Evolutionary conservation across 2,888 invertebrate species (phyloP).

Genomic region (Dicyrtoma fusca): DNA sequence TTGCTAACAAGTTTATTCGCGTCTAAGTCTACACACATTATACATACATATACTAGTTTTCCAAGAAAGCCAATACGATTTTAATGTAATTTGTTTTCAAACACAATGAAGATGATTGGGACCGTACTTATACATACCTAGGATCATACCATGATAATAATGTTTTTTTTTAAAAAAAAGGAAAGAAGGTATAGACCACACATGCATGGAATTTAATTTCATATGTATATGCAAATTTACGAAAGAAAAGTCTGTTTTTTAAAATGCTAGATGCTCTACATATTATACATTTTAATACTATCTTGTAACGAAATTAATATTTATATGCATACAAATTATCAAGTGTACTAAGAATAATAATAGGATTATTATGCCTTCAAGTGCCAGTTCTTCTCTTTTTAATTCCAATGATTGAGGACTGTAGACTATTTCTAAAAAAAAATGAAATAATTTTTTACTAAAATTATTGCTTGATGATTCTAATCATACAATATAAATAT

Average conservation of each 20-base stretch:
- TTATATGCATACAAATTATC: background rate
- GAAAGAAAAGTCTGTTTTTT: background rate
- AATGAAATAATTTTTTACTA: slow-evolving; percentile 6
- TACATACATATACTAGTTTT: slow-evolving; percentile 3
- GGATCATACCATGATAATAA: too few relatives aligned
- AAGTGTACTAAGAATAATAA: background rate
- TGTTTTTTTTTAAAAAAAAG: too few relatives aligned
- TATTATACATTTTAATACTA: too few relatives aligned
- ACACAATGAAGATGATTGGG: too few relatives aligned
- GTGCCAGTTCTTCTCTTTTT: slow-evolving; percentile 18
- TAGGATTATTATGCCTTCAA: background rate
- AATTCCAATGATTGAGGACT: background rate
- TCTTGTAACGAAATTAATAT: background rate
- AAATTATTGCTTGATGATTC: background rate
- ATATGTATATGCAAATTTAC: background rate
- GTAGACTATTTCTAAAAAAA: background rate
- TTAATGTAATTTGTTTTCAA: too few relatives aligned
- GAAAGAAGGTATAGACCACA: too few relatives aligned
- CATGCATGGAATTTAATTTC: too few relatives aligned
- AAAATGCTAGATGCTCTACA: background rate
- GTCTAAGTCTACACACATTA: slow-evolving; percentile 17
- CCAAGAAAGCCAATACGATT: slow-evolving; percentile 3
- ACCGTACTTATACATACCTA: too few relatives aligned
- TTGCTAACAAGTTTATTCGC: slow-evolving; percentile 28
- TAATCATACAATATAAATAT: slow-evolving; percentile 2